phyloP scores from a whole-genome alignment of 2,797 vertebrate species.

The Gobionotothen gibberifrons region DNA sequence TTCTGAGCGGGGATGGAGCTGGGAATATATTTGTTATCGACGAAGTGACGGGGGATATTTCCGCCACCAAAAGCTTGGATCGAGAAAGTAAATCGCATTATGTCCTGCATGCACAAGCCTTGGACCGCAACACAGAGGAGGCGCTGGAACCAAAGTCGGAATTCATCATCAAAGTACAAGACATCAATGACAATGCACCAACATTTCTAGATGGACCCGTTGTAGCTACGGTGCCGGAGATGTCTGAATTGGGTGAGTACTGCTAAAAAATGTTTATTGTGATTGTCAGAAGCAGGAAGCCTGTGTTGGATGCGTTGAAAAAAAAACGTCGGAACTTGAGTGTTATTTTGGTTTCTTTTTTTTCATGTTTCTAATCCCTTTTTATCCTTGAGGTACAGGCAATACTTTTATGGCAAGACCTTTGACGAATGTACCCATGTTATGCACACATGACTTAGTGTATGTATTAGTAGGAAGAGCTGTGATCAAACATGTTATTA shows the following conservation, averaged over 20 bases:
- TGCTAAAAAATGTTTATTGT: slow-evolving; percentile 8
- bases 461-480: slow-evolving; percentile 18
- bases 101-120: slow-evolving; percentile 95
- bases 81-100: slow-evolving; percentile 97
- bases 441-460: not conserved
- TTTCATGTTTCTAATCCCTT: slow-evolving; percentile 21
- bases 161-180: slow-evolving; percentile 99
- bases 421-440: slow-evolving; percentile 1
- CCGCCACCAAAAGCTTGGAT: slow-evolving; percentile 96
- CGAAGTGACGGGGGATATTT: slow-evolving; percentile 97
- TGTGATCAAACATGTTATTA: slow-evolving; percentile 41
- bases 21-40: slow-evolving; percentile 98
- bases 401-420: not conserved
- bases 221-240: slow-evolving; percentile 94
- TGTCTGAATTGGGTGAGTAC: slow-evolving; percentile 97
- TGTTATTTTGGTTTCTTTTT: slow-evolving; percentile 18
- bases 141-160: slow-evolving; percentile 97
- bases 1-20: slow-evolving; percentile 96
- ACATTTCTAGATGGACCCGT: slow-evolving; percentile 97
- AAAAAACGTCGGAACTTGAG: slow-evolving; percentile 15
- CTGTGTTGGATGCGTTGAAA: slow-evolving; percentile 12
- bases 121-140: slow-evolving; percentile 94
- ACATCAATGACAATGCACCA: slow-evolving; percentile 99
- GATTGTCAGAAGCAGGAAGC: slow-evolving; percentile 12
- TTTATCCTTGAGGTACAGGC: not conserved